phyloP scores from a whole-genome alignment of 2,797 vertebrate species.

The Zonotrichia albicollis region DNA sequence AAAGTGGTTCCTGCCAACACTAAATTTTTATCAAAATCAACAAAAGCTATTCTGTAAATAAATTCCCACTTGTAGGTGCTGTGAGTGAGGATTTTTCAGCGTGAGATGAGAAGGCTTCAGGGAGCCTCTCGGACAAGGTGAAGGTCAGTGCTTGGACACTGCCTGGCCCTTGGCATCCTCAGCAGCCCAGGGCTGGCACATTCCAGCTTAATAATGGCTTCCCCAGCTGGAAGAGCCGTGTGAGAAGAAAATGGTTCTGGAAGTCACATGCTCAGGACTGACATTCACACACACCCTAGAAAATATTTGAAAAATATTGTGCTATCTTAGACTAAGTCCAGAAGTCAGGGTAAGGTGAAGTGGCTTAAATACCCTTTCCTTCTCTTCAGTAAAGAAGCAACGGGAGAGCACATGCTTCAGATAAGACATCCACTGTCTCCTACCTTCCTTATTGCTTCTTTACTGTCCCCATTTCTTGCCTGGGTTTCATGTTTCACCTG shows the following conservation, averaged over 20 bases:
- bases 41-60: neutral
- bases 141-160: neutral
- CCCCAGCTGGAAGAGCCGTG: neutral
- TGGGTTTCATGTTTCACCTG: neutral
- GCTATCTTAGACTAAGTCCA: neutral
- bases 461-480: neutral
- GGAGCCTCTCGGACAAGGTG: neutral
- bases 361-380: neutral
- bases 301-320: neutral
- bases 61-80: neutral
- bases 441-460: neutral
- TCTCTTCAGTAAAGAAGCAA: neutral
- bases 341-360: neutral
- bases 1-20: neutral
- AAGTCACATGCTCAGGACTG: neutral
- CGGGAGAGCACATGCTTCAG: neutral
- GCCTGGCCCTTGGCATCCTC: neutral
- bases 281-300: neutral
- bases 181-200: neutral
- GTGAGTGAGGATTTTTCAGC: neutral
- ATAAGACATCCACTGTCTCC: neutral
- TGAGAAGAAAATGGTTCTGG: neutral
- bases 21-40: neutral
- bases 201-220: neutral
- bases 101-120: neutral